Evolutionary conservation across 2,888 invertebrate genomes (phyloP).

Genomic region (Lingula anatina): DNA sequence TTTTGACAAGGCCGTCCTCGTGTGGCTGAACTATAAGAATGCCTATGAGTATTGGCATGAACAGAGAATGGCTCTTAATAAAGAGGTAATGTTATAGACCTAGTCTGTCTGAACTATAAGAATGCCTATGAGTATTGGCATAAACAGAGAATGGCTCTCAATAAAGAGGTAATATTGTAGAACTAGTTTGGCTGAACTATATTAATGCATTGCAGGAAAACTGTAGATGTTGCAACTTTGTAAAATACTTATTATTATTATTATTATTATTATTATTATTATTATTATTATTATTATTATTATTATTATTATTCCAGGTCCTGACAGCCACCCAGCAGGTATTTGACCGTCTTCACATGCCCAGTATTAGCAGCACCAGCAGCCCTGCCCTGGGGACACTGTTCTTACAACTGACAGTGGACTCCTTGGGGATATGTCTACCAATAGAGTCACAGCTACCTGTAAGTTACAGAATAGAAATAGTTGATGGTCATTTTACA

Average conservation of each 20-base stretch:
- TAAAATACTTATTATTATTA: too few relatives aligned
- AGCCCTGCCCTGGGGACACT: slow-evolving; percentile 66
- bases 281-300: too few relatives aligned
- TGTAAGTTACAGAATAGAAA: too few relatives aligned
- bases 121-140: slow-evolving; percentile 99
- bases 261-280: too few relatives aligned
- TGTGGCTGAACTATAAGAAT: slow-evolving; percentile 99
- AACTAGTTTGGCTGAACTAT: too few relatives aligned
- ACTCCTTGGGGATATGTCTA: slow-evolving; percentile 93
- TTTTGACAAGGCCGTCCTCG: slow-evolving; percentile 88
- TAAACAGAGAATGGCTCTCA: slow-evolving; percentile 85
- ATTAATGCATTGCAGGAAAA: too few relatives aligned
- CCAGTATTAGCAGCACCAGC: slow-evolving; percentile 17
- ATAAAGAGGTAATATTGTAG: slow-evolving; percentile 82
- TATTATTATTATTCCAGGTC: too few relatives aligned
- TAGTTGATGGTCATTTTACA: too few relatives aligned
- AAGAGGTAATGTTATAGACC: slow-evolving; percentile 72
- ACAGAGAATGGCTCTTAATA: slow-evolving; percentile 84
- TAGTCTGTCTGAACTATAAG: slow-evolving; percentile 98
- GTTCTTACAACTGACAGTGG: slow-evolving; percentile 88
- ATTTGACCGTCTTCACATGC: slow-evolving; percentile 63
- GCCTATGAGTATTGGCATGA: slow-evolving; percentile 99
- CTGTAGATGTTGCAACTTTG: too few relatives aligned
- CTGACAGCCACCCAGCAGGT: slow-evolving; percentile 59
- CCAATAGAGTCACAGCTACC: too few relatives aligned